These are phyloP conservation scores for Muntiacus muntjak DNA, from an alignment of 2,113 vertebrate genomes.

Conservation along the genomic window DNA sequence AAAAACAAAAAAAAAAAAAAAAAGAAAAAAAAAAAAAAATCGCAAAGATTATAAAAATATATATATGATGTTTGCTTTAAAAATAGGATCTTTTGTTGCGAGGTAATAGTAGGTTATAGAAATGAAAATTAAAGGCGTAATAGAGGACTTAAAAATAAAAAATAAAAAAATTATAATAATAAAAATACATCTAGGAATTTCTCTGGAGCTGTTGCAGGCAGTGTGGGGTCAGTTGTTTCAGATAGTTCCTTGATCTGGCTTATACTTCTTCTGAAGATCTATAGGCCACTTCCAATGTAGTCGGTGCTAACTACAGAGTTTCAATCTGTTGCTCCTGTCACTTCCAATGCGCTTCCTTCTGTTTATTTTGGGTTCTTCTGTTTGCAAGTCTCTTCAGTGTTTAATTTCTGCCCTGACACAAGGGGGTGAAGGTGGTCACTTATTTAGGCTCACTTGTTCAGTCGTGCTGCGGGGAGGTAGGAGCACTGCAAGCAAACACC, in stretches of 20 bases:
- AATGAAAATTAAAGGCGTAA: background rate
- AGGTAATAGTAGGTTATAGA: background rate
- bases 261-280: background rate
- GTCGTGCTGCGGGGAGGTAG: background rate
- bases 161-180: background rate
- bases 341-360: background rate
- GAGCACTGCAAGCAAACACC: background rate
- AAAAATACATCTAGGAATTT: background rate
- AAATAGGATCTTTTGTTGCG: background rate
- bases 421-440: background rate
- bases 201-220: background rate
- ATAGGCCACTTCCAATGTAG: background rate
- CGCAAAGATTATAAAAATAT: background rate
- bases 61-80: background rate
- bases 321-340: background rate
- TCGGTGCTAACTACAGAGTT: background rate
- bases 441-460: background rate
- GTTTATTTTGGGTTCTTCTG: background rate
- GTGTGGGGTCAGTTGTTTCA: background rate
- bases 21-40: background rate
- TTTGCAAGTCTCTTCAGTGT: background rate
- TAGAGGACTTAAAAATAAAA: background rate
- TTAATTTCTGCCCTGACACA: background rate
- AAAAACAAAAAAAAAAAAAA: background rate
- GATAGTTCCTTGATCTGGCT: background rate